Conservation (phyloP, 2,888 invertebrate genomes). For the Nemotelus nigrinus region DNA sequence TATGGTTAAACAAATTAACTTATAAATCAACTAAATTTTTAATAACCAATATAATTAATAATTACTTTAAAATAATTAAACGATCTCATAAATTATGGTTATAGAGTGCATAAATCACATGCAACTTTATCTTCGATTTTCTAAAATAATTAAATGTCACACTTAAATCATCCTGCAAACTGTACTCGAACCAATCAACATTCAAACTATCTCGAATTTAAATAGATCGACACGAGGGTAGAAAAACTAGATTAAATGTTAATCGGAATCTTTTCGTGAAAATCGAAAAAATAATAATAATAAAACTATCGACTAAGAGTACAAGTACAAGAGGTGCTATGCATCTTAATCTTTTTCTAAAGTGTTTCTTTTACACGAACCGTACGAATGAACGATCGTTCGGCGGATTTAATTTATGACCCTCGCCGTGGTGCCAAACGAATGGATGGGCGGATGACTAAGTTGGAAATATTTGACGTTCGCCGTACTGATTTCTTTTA, state of each 20-base stretch:
- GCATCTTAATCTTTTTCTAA: conserved; percentile 37
- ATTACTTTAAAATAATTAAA: too few relatives aligned
- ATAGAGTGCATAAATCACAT: too few relatives aligned
- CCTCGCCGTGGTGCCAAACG: not conserved
- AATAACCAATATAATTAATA: too few relatives aligned
- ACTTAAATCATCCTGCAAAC: too few relatives aligned
- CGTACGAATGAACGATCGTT: not conserved
- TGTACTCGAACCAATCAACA: too few relatives aligned
- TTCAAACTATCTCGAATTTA: too few relatives aligned
- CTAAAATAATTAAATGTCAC: too few relatives aligned
- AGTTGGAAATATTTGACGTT: not conserved
- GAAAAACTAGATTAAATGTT: conserved; percentile 30
- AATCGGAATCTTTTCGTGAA: conserved; percentile 11
- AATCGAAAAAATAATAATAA: too few relatives aligned
- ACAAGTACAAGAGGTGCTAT: conserved; percentile 34
- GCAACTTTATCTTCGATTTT: too few relatives aligned
- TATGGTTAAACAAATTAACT: too few relatives aligned
- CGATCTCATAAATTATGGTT: too few relatives aligned
- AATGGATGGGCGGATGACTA: conserved; percentile 38
- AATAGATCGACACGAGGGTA: not conserved
- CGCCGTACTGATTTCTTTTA: conserved; percentile 20
- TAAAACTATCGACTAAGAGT: conserved; percentile 4
- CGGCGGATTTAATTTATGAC: conserved; percentile 9
- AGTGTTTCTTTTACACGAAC: conserved; percentile 20
- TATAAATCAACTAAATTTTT: too few relatives aligned